phyloP scores from a whole-genome alignment of 2,888 invertebrate species.

The Athetis lepigone region DNA sequence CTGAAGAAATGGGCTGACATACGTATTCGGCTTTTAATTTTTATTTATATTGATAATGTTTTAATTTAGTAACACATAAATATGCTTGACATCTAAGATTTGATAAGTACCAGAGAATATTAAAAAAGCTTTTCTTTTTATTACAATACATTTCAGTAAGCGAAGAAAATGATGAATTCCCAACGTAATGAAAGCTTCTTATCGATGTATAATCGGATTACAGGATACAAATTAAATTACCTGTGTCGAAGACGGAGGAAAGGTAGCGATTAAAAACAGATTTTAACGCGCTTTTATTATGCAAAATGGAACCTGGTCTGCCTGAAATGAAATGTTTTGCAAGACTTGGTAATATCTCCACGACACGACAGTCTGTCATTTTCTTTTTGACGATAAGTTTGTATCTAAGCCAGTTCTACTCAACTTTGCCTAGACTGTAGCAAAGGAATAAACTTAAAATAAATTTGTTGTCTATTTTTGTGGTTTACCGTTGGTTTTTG shows the following conservation, averaged over 20 bases:
- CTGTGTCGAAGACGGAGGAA: slow-evolving; percentile 15
- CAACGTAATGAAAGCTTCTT: slow-evolving; percentile 26
- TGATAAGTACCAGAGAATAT: background rate
- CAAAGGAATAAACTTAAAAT: slow-evolving; percentile 2
- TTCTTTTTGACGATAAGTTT: background rate
- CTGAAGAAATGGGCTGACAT: too few species aligned
- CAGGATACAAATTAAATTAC: slow-evolving; percentile 44
- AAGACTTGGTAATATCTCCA: too few species aligned
- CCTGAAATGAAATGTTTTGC: too few species aligned
- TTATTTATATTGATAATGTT: too few species aligned
- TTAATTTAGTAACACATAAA: too few species aligned
- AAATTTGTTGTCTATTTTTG: background rate
- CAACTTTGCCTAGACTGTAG: background rate
- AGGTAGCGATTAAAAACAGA: slow-evolving; percentile 28
- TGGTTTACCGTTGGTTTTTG: background rate
- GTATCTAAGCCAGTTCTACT: background rate
- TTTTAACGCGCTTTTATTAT: slow-evolving; percentile 28
- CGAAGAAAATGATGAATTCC: slow-evolving; percentile 24
- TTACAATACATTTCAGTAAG: background rate
- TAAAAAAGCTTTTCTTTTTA: background rate
- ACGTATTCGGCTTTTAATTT: too few species aligned
- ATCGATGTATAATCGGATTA: slow-evolving; percentile 39
- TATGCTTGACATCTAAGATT: background rate
- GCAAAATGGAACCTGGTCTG: slow-evolving; percentile 6
- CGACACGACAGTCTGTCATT: slow-evolving; percentile 17